Percentiles rank a stretch among this genome's conserved stretches.
Conservation (phyloP, 2,888 invertebrate species). For the Aethes cnicana region DNA sequence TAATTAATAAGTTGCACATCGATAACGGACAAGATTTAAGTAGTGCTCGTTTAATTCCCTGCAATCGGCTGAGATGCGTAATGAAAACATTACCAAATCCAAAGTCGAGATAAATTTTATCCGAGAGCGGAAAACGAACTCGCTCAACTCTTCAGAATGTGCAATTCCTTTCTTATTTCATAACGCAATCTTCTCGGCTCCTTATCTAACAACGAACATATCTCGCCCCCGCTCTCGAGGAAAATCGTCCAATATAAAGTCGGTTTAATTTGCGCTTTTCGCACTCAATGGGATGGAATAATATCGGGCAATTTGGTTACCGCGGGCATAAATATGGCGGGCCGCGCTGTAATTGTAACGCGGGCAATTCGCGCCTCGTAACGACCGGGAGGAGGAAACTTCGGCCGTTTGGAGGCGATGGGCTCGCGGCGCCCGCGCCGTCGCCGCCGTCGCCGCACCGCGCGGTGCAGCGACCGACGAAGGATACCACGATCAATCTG, state of each 20-base stretch:
- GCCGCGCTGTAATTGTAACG: constrained; percentile 81
- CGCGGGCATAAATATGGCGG: constrained; percentile 81
- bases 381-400: constrained; percentile 78
- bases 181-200: constrained; percentile 78
- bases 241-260: constrained; percentile 83
- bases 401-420: constrained; percentile 74
- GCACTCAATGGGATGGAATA: constrained; percentile 83
- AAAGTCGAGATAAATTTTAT: constrained; percentile 57
- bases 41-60: constrained; percentile 11
- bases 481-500: too few species aligned
- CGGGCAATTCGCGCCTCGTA: constrained; percentile 80
- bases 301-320: constrained; percentile 83
- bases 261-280: constrained; percentile 83
- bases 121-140: constrained; percentile 52
- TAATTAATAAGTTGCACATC: too few species aligned
- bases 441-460: constrained; percentile 44
- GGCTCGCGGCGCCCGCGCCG: too few species aligned
- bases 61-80: constrained; percentile 37
- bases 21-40: constrained; percentile 5
- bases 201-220: constrained; percentile 80
- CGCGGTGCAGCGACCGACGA: constrained; percentile 35
- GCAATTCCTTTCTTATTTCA: constrained; percentile 81
- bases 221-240: constrained; percentile 77
- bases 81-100: constrained; percentile 55
- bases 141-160: constrained; percentile 71